Conservation (phyloP, 2,888 invertebrate species). For the Neocrepidodera transversa region DNA sequence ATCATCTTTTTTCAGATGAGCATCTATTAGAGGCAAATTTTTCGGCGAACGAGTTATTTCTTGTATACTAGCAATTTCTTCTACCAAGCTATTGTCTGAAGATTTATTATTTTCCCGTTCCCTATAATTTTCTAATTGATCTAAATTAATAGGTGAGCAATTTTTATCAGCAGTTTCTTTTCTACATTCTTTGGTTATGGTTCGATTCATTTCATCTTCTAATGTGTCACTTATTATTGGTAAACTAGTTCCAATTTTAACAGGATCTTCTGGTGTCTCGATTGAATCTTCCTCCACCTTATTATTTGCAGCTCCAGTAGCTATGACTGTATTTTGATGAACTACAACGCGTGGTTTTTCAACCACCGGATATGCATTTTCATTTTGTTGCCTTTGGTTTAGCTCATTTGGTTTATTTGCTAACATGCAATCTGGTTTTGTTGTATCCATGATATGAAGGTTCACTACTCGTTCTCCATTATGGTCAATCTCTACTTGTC, state of each 20-base stretch:
- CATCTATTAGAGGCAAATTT: conserved; percentile 42
- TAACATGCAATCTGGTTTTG: conserved; percentile 49
- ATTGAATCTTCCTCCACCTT: conserved; percentile 13
- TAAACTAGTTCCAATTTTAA: conserved; percentile 30
- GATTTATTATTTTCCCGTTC: conserved; percentile 7
- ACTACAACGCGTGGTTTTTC: conserved; percentile 41
- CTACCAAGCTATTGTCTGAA: conserved; percentile 20
- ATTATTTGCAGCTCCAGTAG: conserved; percentile 19
- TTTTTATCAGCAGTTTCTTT: conserved; percentile 48
- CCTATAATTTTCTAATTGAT: conserved; percentile 39
- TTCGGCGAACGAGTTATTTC: conserved; percentile 26
- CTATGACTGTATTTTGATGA: conserved; percentile 46
- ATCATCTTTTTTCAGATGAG: conserved; percentile 18
- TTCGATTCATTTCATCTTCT: conserved; percentile 34
- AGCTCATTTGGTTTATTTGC: conserved; percentile 35
- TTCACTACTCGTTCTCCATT: conserved; percentile 47
- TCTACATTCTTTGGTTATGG: conserved; percentile 34
- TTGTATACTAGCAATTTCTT: conserved; percentile 25
- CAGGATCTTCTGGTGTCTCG: conserved; percentile 12
- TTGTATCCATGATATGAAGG: conserved; percentile 49
- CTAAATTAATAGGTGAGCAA: conserved; percentile 48
- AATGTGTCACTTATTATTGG: conserved; percentile 33
- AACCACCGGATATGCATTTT: conserved; percentile 5
- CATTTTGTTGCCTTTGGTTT: conserved; percentile 30
- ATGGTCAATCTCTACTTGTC: conserved; percentile 35